Evolutionary conservation across 2,888 invertebrate genomes (phyloP).

Genomic region (Trypoxylon attenuatum): DNA sequence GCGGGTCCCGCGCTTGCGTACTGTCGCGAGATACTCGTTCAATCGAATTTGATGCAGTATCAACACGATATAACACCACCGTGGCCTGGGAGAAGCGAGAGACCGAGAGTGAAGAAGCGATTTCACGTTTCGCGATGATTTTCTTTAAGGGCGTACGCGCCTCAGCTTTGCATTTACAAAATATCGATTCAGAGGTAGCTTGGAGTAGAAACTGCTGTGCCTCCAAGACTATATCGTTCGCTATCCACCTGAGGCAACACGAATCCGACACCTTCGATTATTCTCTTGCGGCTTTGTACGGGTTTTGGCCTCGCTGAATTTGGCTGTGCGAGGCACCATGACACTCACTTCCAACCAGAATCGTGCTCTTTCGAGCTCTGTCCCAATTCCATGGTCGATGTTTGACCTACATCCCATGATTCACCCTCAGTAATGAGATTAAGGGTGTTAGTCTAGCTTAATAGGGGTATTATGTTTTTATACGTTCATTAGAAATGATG

Average conservation of each 20-base stretch:
- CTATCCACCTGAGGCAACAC: too few species aligned
- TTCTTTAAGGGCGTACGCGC: slow-evolving; percentile 10
- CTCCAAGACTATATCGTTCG: too few species aligned
- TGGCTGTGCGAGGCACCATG: neutral
- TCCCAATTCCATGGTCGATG: neutral
- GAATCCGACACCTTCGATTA: neutral
- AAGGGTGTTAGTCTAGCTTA: neutral
- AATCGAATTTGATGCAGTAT: slow-evolving; percentile 57
- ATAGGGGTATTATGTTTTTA: neutral
- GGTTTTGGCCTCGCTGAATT: neutral
- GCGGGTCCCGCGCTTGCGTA: slow-evolving; percentile 31
- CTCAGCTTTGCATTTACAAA: neutral
- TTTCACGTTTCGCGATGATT: slow-evolving; percentile 18
- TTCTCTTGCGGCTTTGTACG: neutral
- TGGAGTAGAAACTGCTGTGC: too few species aligned
- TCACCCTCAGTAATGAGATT: neutral
- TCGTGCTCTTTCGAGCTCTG: neutral
- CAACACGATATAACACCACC: slow-evolving; percentile 35
- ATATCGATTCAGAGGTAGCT: neutral
- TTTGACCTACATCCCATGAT: neutral
- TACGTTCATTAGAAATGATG: neutral
- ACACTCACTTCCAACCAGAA: neutral
- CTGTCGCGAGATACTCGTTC: slow-evolving; percentile 43
- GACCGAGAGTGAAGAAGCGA: slow-evolving; percentile 6
- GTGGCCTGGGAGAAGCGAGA: neutral